A percentile compares a stretch with the other conserved stretches of the same genome.
Evolutionary conservation across 2,113 vertebrate genomes (phyloP).

Genomic region (Rhinolophus ferrumequinum): DNA sequence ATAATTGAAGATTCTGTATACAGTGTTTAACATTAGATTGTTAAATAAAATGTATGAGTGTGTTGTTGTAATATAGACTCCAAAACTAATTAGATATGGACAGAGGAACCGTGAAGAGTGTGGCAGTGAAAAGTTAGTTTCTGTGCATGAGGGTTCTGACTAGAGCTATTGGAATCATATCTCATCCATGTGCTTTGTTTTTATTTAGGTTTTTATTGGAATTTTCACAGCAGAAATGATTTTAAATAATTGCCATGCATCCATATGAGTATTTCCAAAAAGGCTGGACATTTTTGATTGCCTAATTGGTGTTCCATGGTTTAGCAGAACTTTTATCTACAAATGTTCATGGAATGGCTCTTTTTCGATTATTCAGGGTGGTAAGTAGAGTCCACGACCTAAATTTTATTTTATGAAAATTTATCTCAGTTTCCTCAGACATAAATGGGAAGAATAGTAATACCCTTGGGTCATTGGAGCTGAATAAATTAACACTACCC

Average conservation of each 20-base stretch:
- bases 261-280: constrained; percentile 91
- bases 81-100: not conserved
- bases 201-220: constrained; percentile 87
- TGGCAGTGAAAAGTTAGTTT: not conserved
- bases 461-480: not conserved
- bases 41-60: not conserved
- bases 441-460: not conserved
- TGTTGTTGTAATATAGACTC: not conserved
- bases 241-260: constrained; percentile 90
- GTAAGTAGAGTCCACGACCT: constrained; percentile 82
- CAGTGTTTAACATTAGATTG: not conserved
- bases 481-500: not conserved
- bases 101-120: not conserved
- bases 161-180: not conserved
- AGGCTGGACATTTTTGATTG: constrained; percentile 91
- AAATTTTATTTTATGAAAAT: constrained; percentile 29
- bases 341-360: constrained; percentile 74
- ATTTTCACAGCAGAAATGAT: constrained; percentile 93
- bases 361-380: constrained; percentile 86
- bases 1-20: not conserved
- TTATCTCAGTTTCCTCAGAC: not conserved
- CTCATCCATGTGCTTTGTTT: constrained; percentile 44
- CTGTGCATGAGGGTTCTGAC: not conserved
- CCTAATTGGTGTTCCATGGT: constrained; percentile 89
- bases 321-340: constrained; percentile 87